Conservation (phyloP, 1,140 invertebrate species). For the Drosophila subobscura region DNA sequence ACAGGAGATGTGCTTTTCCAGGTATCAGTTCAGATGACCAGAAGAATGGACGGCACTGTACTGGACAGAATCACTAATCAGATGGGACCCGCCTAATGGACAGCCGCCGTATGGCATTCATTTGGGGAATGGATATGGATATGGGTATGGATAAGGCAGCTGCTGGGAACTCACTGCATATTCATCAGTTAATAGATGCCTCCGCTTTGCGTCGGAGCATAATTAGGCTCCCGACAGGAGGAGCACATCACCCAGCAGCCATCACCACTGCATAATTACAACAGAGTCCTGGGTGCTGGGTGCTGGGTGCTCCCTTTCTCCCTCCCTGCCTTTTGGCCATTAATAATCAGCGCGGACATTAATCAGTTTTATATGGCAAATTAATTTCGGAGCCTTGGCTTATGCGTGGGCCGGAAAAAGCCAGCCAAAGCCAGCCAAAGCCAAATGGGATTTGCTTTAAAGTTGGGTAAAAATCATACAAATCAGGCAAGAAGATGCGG, state of each 20-base stretch:
- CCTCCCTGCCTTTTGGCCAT: conserved; percentile 33
- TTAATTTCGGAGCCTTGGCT: conserved; percentile 51
- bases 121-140: conserved; percentile 16
- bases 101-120: conserved; percentile 18
- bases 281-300: too few relatives aligned
- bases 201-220: neutral
- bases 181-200: conserved; percentile 31
- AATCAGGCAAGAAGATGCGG: neutral
- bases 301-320: conserved; percentile 2
- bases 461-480: conserved; percentile 21
- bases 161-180: conserved; percentile 22
- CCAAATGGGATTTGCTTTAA: conserved; percentile 26
- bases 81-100: conserved; percentile 14
- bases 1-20: neutral
- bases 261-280: conserved; percentile 51
- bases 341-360: conserved; percentile 61
- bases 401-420: neutral
- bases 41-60: neutral
- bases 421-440: conserved; percentile 1
- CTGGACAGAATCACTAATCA: too few relatives aligned
- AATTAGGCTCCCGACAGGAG: conserved; percentile 32
- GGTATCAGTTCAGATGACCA: neutral
- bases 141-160: conserved; percentile 11
- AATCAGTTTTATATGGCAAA: conserved; percentile 75
- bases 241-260: neutral